Base-by-base conservation (phyloP, 2,888 invertebrate species). In the Slavum lentiscoides region DNA sequence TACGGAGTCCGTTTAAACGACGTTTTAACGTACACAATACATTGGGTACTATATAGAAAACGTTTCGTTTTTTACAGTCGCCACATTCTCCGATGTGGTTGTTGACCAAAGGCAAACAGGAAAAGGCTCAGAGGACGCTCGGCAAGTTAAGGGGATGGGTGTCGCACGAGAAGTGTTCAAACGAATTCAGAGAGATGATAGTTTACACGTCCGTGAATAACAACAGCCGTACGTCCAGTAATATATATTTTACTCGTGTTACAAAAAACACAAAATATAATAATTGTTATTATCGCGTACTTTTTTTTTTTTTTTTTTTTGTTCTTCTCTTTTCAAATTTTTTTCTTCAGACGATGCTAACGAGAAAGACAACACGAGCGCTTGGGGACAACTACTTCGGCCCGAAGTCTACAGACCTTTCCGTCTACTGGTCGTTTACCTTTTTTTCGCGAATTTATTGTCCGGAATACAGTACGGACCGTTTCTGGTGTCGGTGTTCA, bases 71-170 rank as follows among this genome's bases (percentile, higher is more conserved):
- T 30, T 30, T 30, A 23, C 85, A 89, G 89, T 88, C 89, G 2
- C 90, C 90, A 0, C 90, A 90, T 85, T 89, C 90, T 19, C 90
- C 90, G 59, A 87, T 89, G 84, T 90, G 90, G 90, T 85, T 90
- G n/a, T 83, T 90, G 82, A 89, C 90, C 0, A 89, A 89, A 83
- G 89, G 89, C 7, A 87, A 89, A 0, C 87, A 87, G 83, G 88
- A 88, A 84, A 89, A 89, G 9, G 90, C 90, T 0, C 84, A 88
- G 13, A 86, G 85, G 43, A 88, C 90, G 0, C 86, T 90, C 21
- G 89, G 89, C 82, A 88, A 88, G 83, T 86, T 90, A 1, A 86
- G 90, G 82, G 90, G 90, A 4, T 89, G 89, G 89, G 87, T 88
- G 0, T 53, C 87, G 13, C 88, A 89, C 0, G 87, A 87, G 82